Conservation (phyloP, 2,113 vertebrate species). For the Mohoua ochrocephala region DNA sequence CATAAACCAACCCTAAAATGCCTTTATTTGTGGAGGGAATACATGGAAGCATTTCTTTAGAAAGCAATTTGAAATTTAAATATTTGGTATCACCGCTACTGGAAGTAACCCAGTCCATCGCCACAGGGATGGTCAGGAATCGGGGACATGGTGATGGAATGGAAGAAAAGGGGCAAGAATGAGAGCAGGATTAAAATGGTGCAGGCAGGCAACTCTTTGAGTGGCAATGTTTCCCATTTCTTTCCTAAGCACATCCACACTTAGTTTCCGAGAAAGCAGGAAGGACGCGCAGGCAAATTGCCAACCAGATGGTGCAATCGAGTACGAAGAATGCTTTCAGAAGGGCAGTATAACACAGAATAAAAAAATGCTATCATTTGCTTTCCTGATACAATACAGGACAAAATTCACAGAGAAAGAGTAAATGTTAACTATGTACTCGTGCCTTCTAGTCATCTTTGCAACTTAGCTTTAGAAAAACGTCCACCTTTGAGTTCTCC, state of each 20-base stretch:
- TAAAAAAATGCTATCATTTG: not conserved
- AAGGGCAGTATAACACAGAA: not conserved
- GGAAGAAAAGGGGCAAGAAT: not conserved
- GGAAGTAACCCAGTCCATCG: not conserved
- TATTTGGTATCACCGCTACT: not conserved
- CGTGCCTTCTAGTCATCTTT: not conserved
- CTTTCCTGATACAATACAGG: not conserved
- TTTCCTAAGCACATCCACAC: not conserved
- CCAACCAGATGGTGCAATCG: not conserved
- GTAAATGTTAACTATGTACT: not conserved
- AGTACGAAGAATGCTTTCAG: not conserved
- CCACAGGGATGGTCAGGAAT: not conserved
- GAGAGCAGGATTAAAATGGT: not conserved
- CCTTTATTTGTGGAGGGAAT: not conserved
- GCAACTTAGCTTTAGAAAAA: not conserved
- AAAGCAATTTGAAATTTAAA: not conserved
- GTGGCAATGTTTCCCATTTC: not conserved
- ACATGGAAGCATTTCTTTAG: not conserved
- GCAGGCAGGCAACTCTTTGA: not conserved
- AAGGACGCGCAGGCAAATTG: conserved; percentile 18
- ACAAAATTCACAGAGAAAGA: not conserved
- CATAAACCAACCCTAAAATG: not conserved
- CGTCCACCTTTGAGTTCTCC: not conserved
- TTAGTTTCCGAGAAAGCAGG: conserved; percentile 23
- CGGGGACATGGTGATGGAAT: not conserved